These are phyloP conservation scores for Plestiodon gilberti DNA, from an alignment of 2,113 vertebrate genomes.

Conservation along the genomic window DNA sequence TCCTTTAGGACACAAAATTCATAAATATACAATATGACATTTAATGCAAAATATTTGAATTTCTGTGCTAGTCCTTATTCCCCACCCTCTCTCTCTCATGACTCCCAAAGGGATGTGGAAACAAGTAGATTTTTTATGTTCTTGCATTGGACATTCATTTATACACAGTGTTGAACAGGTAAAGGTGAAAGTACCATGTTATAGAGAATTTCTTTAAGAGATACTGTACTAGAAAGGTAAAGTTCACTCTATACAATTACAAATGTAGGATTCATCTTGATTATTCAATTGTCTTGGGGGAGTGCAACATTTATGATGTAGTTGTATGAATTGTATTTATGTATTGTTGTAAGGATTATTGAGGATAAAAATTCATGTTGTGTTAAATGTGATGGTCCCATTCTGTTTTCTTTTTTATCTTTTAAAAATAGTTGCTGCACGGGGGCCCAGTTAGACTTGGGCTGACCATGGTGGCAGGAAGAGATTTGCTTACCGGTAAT, in stretches of 20 bases:
- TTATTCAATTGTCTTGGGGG: neutral
- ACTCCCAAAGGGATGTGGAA: neutral
- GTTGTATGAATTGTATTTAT: neutral
- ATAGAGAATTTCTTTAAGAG: neutral
- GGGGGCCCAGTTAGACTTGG: no score
- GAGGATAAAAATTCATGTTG: no score
- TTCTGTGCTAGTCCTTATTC: neutral
- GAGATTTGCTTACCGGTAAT: no score
- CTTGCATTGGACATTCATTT: neutral
- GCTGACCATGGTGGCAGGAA: no score
- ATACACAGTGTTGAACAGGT: neutral
- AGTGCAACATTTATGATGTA: accelerated
- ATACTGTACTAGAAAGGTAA: neutral
- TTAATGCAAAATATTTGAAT: no score
- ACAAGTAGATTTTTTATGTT: neutral
- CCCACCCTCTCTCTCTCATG: neutral
- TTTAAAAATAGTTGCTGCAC: no score
- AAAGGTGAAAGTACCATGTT: neutral
- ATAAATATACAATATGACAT: neutral
- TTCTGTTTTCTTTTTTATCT: no score
- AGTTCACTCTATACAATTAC: neutral
- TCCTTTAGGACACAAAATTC: neutral
- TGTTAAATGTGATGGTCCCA: no score
- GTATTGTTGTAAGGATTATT: neutral
- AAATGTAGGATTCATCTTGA: neutral